These are phyloP conservation scores for Mus minutoides DNA, from an alignment of 2,797 vertebrate genomes.

Conservation along the genomic window DNA sequence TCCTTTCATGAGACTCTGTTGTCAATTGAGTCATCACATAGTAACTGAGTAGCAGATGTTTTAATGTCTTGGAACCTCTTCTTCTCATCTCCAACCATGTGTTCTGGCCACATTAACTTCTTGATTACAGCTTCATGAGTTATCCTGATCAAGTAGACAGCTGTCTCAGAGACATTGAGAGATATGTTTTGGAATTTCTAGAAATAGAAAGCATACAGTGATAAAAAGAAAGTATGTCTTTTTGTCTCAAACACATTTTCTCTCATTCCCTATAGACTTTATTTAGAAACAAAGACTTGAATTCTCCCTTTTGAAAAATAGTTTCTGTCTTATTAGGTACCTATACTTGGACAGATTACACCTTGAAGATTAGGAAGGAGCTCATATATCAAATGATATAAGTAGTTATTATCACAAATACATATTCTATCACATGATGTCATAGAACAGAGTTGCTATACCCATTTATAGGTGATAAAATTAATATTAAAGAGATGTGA, in stretches of 20 bases:
- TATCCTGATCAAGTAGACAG: background rate
- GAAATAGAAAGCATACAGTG: background rate
- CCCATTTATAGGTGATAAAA: background rate
- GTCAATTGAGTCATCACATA: background rate
- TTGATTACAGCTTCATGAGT: background rate
- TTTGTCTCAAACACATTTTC: background rate
- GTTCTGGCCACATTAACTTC: background rate
- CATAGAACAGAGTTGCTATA: background rate
- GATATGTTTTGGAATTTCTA: background rate
- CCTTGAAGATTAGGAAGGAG: background rate
- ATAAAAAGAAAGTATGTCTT: background rate
- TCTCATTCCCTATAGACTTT: background rate
- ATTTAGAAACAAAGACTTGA: background rate
- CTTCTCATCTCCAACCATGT: background rate
- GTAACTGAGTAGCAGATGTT: background rate
- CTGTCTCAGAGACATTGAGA: background rate
- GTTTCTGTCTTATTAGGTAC: background rate
- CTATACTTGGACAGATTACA: background rate
- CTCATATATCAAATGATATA: background rate
- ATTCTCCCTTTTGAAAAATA: background rate
- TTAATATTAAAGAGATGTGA: conserved; percentile 2
- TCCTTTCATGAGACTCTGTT: background rate
- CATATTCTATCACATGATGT: background rate
- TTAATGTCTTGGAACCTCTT: background rate
- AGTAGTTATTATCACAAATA: background rate